phyloP scores from a whole-genome alignment of 2,888 invertebrate genomes.

The Amphiduros pacificus region DNA sequence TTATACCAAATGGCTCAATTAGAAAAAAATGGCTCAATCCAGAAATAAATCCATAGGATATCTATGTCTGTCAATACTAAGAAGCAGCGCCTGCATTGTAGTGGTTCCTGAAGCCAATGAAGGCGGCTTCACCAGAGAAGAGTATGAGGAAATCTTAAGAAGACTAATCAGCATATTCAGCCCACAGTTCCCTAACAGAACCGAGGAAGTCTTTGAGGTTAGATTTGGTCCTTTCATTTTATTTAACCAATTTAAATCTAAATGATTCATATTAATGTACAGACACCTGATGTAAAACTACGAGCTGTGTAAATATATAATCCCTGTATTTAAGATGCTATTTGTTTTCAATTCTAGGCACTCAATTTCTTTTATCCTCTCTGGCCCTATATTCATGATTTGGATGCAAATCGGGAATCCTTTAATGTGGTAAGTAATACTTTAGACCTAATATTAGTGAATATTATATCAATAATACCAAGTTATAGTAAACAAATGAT shows the following conservation, averaged over 20 bases:
- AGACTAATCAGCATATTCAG: slow-evolving; percentile 1
- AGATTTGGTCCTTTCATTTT: no score
- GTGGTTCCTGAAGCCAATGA: slow-evolving; percentile 6
- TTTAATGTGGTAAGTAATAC: slow-evolving; percentile 6
- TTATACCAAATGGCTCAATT: no score
- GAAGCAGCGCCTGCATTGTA: no score
- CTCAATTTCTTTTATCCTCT: neutral
- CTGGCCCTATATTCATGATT: slow-evolving; percentile 11
- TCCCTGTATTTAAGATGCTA: no score
- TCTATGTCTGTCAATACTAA: no score
- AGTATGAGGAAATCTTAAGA: slow-evolving; percentile 6
- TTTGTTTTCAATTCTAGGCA: no score
- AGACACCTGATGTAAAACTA: no score
- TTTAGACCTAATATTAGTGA: neutral
- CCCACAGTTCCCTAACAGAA: neutral
- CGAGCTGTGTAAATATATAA: no score
- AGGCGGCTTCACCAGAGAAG: slow-evolving; percentile 3
- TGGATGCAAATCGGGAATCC: slow-evolving; percentile 8
- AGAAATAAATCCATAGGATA: no score
- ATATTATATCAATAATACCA: neutral
- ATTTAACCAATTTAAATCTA: no score
- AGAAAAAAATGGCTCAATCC: no score
- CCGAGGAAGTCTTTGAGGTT: slow-evolving; percentile 7
- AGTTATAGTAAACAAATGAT: neutral
- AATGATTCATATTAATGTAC: no score